Conservation (phyloP, 2,888 invertebrate genomes). For the Strigamia crassipes region DNA sequence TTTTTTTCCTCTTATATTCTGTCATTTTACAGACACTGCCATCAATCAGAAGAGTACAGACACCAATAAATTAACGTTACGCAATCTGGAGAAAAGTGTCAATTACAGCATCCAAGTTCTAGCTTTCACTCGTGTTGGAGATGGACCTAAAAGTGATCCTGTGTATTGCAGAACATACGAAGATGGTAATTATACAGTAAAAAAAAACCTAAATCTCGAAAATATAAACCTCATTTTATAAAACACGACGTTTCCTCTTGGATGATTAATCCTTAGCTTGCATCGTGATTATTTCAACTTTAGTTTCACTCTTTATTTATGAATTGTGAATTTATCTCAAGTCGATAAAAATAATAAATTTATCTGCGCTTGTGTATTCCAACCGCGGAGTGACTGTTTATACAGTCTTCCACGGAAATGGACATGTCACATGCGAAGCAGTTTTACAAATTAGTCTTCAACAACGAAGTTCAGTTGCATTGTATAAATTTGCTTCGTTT, state of each 20-base stretch:
- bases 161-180: conserved; percentile 94
- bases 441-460: background rate
- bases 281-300: too few relatives aligned
- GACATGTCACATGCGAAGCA: background rate
- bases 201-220: too few relatives aligned
- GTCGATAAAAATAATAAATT: background rate
- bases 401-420: background rate
- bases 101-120: conserved; percentile 97
- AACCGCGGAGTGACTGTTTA: too few relatives aligned
- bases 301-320: too few relatives aligned
- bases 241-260: too few relatives aligned
- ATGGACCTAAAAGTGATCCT: conserved; percentile 84
- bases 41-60: conserved; percentile 31
- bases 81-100: conserved; percentile 89
- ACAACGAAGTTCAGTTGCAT: background rate
- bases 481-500: background rate
- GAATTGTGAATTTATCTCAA: background rate
- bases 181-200: conserved; percentile 75
- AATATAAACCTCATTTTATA: too few relatives aligned
- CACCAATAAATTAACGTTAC: conserved; percentile 62
- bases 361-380: too few relatives aligned
- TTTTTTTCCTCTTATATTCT: background rate
- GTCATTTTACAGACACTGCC: conserved; percentile 21
- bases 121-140: conserved; percentile 92
- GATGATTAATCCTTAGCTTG: too few relatives aligned